Evolutionary conservation across 2,797 vertebrate genomes (phyloP).

Genomic region (Arnoldichthys spilopterus): DNA sequence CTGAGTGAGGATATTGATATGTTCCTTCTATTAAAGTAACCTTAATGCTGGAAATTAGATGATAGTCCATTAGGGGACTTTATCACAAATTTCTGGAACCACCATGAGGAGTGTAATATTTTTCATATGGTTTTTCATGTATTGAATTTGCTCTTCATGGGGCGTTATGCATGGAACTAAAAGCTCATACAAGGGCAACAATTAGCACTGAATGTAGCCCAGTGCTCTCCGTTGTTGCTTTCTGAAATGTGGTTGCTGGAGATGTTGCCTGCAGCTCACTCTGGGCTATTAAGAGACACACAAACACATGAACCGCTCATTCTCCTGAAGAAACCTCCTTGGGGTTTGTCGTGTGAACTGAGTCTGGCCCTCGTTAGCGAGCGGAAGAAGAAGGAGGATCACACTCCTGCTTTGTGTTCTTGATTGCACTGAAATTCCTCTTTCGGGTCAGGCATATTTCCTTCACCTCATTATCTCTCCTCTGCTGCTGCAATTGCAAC

Average conservation of each 20-base stretch:
- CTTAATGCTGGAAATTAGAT: conserved; percentile 14
- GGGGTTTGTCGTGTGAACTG: conserved; percentile 60
- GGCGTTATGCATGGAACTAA: background rate
- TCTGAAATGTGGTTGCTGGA: background rate
- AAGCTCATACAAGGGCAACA: conserved; percentile 8
- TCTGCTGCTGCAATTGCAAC: conserved; percentile 49
- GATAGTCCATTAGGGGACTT: conserved; percentile 11
- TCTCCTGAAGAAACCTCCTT: conserved; percentile 36
- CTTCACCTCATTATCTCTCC: conserved; percentile 51
- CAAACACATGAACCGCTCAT: background rate
- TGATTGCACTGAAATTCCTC: conserved; percentile 59
- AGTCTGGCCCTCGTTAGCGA: conserved; percentile 60
- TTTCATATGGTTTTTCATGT: background rate
- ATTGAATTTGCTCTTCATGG: conserved; percentile 4
- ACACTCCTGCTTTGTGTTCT: conserved; percentile 56
- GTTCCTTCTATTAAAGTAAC: conserved; percentile 11
- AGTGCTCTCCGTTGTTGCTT: background rate
- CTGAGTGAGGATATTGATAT: background rate
- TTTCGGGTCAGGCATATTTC: conserved; percentile 55
- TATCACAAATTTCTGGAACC: conserved; percentile 29
- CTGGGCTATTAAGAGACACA: background rate
- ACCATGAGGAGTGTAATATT: background rate
- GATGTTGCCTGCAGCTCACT: background rate
- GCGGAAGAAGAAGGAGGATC: conserved; percentile 30
- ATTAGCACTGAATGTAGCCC: background rate